Percentiles rank a stretch among this genome's conserved stretches.
Conservation (phyloP, 2,113 vertebrate genomes). For the Cisticola juncidis region DNA sequence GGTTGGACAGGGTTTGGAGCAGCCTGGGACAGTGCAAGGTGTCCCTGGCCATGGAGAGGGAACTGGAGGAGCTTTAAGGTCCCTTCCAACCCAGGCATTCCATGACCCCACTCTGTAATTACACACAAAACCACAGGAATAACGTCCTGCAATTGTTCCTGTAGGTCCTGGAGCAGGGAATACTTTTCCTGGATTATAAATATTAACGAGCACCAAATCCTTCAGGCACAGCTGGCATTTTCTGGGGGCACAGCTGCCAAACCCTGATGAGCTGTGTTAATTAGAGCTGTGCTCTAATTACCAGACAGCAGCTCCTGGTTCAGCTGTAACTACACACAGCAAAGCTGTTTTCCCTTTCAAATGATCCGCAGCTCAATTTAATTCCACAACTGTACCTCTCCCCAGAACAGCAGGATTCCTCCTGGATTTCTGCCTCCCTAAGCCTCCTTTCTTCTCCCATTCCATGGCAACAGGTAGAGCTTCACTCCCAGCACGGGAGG, state of each 20-base stretch:
- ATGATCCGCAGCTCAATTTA: conserved; percentile 22
- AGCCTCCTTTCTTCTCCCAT: not conserved
- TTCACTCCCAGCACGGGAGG: not conserved
- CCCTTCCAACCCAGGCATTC: not conserved
- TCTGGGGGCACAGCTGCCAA: conserved; percentile 62
- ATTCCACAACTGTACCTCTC: conserved; percentile 3
- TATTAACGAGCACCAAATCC: not conserved
- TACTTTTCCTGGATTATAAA: not conserved
- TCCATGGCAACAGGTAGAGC: not conserved
- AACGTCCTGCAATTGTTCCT: not conserved
- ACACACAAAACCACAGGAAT: not conserved
- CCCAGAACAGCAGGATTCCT: not conserved
- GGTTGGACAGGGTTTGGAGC: fast-evolving
- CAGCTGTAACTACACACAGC: conserved; percentile 61
- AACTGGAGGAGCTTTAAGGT: too few species aligned
- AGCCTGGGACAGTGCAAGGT: fast-evolving
- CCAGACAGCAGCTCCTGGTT: conserved; percentile 27
- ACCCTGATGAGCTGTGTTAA: conserved; percentile 44
- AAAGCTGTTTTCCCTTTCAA: conserved; percentile 62
- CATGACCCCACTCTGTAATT: fast-evolving
- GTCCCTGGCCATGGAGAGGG: not conserved
- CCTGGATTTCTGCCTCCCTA: not conserved
- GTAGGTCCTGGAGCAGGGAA: not conserved
- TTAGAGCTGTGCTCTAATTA: conserved; percentile 55
- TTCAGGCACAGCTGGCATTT: conserved; percentile 53